Evolutionary conservation across 2,888 invertebrate genomes (phyloP).

Genomic region (Penaeus monodon): DNA sequence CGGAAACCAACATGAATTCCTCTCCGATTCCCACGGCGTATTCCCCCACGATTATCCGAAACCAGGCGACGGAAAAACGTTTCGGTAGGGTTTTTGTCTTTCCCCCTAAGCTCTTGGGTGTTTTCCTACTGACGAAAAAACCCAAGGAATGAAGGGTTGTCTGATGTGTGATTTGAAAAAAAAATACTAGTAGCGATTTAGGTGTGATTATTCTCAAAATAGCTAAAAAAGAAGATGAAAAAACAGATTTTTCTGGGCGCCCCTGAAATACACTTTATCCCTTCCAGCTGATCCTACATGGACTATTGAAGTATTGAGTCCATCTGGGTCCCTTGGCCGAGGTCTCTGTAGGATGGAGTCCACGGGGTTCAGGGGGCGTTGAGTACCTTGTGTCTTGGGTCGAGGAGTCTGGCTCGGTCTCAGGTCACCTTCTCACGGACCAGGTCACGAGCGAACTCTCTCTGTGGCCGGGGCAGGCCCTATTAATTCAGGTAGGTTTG

Average conservation of each 20-base stretch:
- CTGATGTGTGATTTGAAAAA: too few relatives aligned
- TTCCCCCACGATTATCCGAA: too few relatives aligned
- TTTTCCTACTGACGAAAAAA: too few relatives aligned
- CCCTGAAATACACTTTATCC: background rate
- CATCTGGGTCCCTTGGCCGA: conserved; percentile 28
- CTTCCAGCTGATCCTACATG: conserved; percentile 50
- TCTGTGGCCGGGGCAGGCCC: conserved; percentile 49
- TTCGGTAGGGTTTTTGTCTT: too few relatives aligned
- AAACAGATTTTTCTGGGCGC: background rate
- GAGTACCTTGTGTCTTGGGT: conserved; percentile 53
- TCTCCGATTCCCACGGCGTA: too few relatives aligned
- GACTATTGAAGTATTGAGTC: conserved; percentile 31
- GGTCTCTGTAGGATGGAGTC: conserved; percentile 38
- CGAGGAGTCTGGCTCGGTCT: conserved; percentile 46
- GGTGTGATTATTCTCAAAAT: too few relatives aligned
- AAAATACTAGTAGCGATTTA: too few relatives aligned
- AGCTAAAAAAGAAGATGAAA: background rate
- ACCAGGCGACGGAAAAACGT: too few relatives aligned
- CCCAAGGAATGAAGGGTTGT: too few relatives aligned
- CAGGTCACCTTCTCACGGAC: conserved; percentile 46
- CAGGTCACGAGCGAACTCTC: conserved; percentile 42
- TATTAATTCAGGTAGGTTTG: conserved; percentile 41
- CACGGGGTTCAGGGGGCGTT: conserved; percentile 31
- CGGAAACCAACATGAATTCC: too few relatives aligned
- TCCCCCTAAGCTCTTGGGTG: too few relatives aligned